Evolutionary conservation across 1,140 invertebrate genomes (phyloP), one percentile per base, ranked within the genome.

Genomic region (Musca domestica): DNA sequence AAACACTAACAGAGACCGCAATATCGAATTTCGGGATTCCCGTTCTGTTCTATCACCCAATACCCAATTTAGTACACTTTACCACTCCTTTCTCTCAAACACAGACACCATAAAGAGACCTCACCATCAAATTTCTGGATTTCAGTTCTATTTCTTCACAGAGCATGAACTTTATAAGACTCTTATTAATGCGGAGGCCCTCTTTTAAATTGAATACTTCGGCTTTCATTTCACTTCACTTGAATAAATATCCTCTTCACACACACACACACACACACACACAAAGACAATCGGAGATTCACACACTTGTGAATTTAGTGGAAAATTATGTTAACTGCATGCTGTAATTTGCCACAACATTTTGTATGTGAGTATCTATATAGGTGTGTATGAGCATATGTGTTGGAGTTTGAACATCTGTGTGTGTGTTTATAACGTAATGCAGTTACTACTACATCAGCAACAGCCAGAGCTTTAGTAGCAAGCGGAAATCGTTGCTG

Each of bases 281-380:
- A 52, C 10, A 52, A 2, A 52, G 2, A 52, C 10, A 22, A 22
- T 20, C 19, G 10, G 5, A 52, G 3, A 7, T 54, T 54, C 23
- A 54, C 52, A 54, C 52, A 54, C 52, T 54, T 25, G 52, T 54
- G 52, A 54, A 54, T 54, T 54, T 54, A 54, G 52, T 54, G 52
- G 22, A 54, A 54, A 54, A 54, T 54, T 54, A 54, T 54, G 52
- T 54, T 54, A 54, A 54, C 52, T 54, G 52, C 52, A 54, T 54
- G 52, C 52, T 27, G 52, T 54, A 54, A 54, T 54, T 54, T 54
- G 52, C 52, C 52, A 23, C 52, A 54, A 54, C 7, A 23, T 23
- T 54, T 23, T 52, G 15, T 23, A 22, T 48, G 17, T 0, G 10
- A 48, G 17, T n/a, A 14, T 48, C 5, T 19, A 48, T n/a, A 15